Percentiles rank a stretch among this genome's conserved stretches.
Evolutionary conservation across 1,140 invertebrate genomes (phyloP).

Genomic region (Prorops nasuta): DNA sequence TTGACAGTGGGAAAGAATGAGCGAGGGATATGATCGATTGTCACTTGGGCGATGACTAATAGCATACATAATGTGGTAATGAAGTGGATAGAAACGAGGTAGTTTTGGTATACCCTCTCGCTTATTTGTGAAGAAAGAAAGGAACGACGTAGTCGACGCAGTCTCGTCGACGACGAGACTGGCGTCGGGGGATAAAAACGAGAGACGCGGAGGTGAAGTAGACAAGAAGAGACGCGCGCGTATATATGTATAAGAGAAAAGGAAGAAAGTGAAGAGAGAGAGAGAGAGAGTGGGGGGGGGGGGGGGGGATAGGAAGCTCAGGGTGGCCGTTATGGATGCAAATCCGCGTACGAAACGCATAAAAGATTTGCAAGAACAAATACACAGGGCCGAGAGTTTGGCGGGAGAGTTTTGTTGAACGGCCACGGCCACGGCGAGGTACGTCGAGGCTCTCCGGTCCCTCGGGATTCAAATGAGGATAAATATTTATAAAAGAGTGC

Average conservation of each 20-base stretch:
- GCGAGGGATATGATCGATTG: too few relatives aligned
- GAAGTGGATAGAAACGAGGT: too few relatives aligned
- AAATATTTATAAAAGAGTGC: conserved; percentile 52
- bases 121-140: conserved; percentile 28
- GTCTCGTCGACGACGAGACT: conserved; percentile 17
- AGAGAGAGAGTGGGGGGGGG: conserved; percentile 18
- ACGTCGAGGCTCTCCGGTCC: conserved; percentile 10
- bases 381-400: conserved; percentile 27
- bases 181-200: conserved; percentile 19
- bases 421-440: not conserved
- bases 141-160: conserved; percentile 26
- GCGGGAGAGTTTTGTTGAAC: conserved; percentile 1
- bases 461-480: conserved; percentile 50
- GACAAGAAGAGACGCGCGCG: too few relatives aligned
- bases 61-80: too few relatives aligned
- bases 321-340: conserved; percentile 41
- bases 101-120: too few relatives aligned
- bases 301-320: conserved; percentile 16
- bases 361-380: conserved; percentile 51
- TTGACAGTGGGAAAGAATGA: too few relatives aligned
- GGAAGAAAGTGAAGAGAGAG: conserved; percentile 16
- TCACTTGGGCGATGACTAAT: too few relatives aligned
- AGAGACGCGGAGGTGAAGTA: too few relatives aligned
- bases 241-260: conserved; percentile 14
- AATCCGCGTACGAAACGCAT: conserved; percentile 44